Evolutionary conservation across 2,113 vertebrate genomes (phyloP).

Genomic region (Etia nguti): DNA sequence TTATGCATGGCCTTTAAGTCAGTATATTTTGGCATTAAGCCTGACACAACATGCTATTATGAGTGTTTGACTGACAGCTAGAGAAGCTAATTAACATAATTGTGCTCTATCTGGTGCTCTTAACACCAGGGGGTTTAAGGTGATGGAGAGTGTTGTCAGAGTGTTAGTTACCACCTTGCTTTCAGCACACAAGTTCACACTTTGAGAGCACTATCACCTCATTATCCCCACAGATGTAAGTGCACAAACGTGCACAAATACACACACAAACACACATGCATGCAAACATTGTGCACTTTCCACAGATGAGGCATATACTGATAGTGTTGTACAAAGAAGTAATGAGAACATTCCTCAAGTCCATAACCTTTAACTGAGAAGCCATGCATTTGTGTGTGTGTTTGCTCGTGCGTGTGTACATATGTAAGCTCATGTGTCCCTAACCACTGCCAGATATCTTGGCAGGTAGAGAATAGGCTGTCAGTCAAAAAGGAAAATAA

Average conservation of each 20-base stretch:
- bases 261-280: background rate
- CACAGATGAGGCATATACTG: constrained; percentile 7
- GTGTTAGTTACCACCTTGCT: constrained; percentile 45
- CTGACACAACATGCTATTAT: constrained; percentile 3
- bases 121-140: constrained; percentile 29
- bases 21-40: background rate
- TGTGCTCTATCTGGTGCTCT: constrained; percentile 18
- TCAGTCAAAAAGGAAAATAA: constrained; percentile 45
- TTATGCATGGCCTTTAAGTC: background rate
- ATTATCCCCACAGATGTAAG: constrained; percentile 35
- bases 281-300: background rate
- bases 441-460: background rate
- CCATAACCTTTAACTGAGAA: constrained; percentile 51
- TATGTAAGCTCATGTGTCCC: background rate
- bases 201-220: constrained; percentile 21
- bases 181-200: constrained; percentile 19
- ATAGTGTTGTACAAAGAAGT: constrained; percentile 42
- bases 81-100: constrained; percentile 48
- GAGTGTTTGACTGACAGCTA: constrained; percentile 35
- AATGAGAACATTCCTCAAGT: constrained; percentile 60
- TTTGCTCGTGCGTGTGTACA: background rate
- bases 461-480: constrained; percentile 40
- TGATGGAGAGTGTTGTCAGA: constrained; percentile 48
- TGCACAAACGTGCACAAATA: background rate
- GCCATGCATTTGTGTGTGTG: background rate